Conservation (phyloP, 2,888 invertebrate genomes). For the Heteromurus nitidus region DNA sequence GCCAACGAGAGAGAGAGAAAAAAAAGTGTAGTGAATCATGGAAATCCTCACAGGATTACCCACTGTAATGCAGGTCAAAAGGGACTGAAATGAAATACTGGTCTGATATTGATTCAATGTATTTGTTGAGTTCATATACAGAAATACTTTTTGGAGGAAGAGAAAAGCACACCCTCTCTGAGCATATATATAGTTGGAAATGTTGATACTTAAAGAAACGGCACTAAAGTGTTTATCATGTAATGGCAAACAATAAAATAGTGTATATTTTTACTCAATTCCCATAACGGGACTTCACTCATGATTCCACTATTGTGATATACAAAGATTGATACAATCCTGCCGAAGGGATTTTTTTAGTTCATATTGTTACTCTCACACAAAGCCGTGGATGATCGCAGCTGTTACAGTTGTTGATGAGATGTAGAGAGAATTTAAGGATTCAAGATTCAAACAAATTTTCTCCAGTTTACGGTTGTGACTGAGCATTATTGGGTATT, state of each 20-base stretch:
- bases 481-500: background rate
- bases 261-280: slow-evolving; percentile 17
- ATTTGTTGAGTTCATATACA: slow-evolving; percentile 5
- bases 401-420: slow-evolving; percentile 3
- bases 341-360: slow-evolving; percentile 21
- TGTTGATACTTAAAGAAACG: slow-evolving; percentile 4
- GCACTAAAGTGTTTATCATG: background rate
- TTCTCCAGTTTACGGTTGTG: background rate
- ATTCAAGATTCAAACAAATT: slow-evolving; percentile 12
- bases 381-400: slow-evolving; percentile 5
- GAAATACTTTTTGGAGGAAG: background rate
- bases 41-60: slow-evolving; percentile 53
- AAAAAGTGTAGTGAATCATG: slow-evolving; percentile 47
- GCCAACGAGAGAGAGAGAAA: too few species aligned
- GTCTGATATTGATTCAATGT: slow-evolving; percentile 24
- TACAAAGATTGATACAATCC: slow-evolving; percentile 3
- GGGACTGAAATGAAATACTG: slow-evolving; percentile 26
- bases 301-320: background rate
- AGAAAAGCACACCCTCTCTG: too few species aligned
- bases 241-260: slow-evolving; percentile 17
- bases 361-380: slow-evolving; percentile 23
- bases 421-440: background rate
- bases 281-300: slow-evolving; percentile 25
- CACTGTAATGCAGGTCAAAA: slow-evolving; percentile 31
- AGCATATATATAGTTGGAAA: too few species aligned